These are phyloP conservation scores for Iselma pallidipennis DNA, from an alignment of 2,888 invertebrate genomes.

Conservation along the genomic window DNA sequence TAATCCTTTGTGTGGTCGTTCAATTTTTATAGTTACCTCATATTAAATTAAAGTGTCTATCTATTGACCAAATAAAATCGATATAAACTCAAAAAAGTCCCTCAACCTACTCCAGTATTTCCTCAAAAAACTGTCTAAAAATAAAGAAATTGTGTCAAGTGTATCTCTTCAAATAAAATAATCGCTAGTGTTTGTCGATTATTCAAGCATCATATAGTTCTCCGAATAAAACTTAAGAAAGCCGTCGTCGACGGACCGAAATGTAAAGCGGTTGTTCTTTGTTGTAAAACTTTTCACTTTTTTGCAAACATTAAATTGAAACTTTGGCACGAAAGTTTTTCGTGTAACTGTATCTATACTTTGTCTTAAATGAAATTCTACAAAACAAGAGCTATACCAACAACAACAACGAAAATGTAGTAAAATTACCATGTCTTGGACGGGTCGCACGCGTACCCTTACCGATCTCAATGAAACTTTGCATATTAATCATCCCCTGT, in stretches of 20 bases:
- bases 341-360: constrained; percentile 8
- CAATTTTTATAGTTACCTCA: too few relatives aligned
- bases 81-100: too few relatives aligned
- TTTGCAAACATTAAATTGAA: not conserved
- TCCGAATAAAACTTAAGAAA: constrained; percentile 2
- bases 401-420: constrained; percentile 18
- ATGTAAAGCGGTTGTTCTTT: not conserved
- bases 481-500: constrained; percentile 26
- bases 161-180: too few relatives aligned
- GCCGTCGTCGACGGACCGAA: constrained; percentile 2
- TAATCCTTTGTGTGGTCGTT: too few relatives aligned
- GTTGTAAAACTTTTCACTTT: not conserved
- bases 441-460: not conserved
- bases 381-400: constrained; percentile 8
- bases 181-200: not conserved
- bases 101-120: too few relatives aligned
- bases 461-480: constrained; percentile 15
- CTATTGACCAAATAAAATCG: too few relatives aligned
- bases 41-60: too few relatives aligned
- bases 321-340: not conserved
- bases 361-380: constrained; percentile 12
- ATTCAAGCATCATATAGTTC: too few relatives aligned
- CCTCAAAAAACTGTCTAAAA: not conserved
- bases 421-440: constrained; percentile 21
- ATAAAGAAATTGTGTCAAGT: too few relatives aligned